A percentile compares a stretch with the other conserved stretches of the same genome.
Conservation (phyloP, 2,888 invertebrate genomes). For the Torymus texanus region DNA sequence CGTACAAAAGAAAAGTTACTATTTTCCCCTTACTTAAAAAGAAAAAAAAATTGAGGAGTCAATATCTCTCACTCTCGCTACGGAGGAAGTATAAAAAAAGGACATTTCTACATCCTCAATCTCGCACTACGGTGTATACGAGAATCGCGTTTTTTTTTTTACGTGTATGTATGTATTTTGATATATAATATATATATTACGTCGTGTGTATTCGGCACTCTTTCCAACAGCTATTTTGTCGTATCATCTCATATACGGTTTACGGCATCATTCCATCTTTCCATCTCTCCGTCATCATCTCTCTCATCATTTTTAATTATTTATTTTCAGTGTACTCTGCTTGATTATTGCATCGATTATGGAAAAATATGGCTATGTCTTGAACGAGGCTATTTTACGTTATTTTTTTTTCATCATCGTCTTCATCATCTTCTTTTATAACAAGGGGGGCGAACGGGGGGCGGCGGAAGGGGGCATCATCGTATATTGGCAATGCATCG, state of each 20-base stretch:
- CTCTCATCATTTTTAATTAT: slow-evolving; percentile 57
- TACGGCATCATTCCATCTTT: slow-evolving; percentile 32
- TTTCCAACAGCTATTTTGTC: slow-evolving; percentile 64
- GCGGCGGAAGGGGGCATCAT: slow-evolving; percentile 14
- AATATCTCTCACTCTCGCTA: slow-evolving; percentile 48
- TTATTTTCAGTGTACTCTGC: slow-evolving; percentile 55
- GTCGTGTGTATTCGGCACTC: slow-evolving; percentile 64
- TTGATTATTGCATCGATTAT: slow-evolving; percentile 73
- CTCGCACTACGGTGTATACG: slow-evolving; percentile 10
- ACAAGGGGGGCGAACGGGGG: slow-evolving; percentile 67
- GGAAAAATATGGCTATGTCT: slow-evolving; percentile 75
- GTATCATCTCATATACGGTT: slow-evolving; percentile 53
- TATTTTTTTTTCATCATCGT: too few relatives aligned
- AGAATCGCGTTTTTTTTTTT: not conserved
- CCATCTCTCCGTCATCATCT: slow-evolving; percentile 9
- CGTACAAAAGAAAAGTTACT: slow-evolving; percentile 27
- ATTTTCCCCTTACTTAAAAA: slow-evolving; percentile 56
- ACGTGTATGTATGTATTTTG: not conserved
- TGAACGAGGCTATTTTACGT: slow-evolving; percentile 57
- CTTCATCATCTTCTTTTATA: slow-evolving; percentile 55
- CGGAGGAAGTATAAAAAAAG: slow-evolving; percentile 56
- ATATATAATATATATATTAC: not conserved
- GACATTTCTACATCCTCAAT: slow-evolving; percentile 37
- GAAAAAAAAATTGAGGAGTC: too few relatives aligned
- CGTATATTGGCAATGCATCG: slow-evolving; percentile 61